Evolutionary conservation across 2,797 vertebrate species (phyloP).

Genomic region (Alectoris magna): DNA sequence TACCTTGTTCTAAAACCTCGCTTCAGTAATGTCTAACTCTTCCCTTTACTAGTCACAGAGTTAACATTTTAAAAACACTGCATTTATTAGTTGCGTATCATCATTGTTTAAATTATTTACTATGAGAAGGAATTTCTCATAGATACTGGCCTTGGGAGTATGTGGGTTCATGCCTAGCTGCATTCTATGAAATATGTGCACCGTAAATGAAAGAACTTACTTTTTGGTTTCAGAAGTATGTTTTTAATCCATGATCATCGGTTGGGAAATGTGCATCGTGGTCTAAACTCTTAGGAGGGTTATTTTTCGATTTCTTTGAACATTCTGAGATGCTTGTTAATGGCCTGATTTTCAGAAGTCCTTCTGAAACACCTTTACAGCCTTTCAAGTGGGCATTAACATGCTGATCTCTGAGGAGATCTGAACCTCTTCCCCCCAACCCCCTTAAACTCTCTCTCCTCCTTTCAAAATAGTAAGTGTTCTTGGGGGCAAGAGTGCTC

Average conservation of each 20-base stretch:
- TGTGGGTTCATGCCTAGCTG: slow-evolving; percentile 57
- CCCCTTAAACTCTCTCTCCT: neutral
- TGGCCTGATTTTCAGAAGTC: slow-evolving; percentile 40
- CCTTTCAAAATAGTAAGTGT: slow-evolving; percentile 56
- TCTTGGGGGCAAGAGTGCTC: neutral
- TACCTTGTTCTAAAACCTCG: neutral
- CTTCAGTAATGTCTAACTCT: neutral
- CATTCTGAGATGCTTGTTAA: slow-evolving; percentile 33
- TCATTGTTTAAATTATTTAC: slow-evolving; percentile 15
- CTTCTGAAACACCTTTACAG: slow-evolving; percentile 61
- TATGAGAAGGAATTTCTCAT: slow-evolving; percentile 35
- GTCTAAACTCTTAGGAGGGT: slow-evolving; percentile 59
- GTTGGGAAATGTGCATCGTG: slow-evolving; percentile 41
- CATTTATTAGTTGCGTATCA: neutral
- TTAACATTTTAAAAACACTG: neutral
- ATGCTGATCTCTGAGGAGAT: slow-evolving; percentile 9
- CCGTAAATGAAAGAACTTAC: slow-evolving; percentile 49
- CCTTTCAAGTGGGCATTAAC: slow-evolving; percentile 62
- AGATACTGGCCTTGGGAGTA: slow-evolving; percentile 35
- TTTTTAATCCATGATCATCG: slow-evolving; percentile 58
- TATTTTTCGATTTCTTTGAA: slow-evolving; percentile 62
- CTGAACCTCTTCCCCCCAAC: neutral
- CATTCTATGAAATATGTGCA: slow-evolving; percentile 34
- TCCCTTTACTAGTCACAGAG: neutral
- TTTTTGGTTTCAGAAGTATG: slow-evolving; percentile 60